Percentiles rank a stretch among this genome's conserved stretches.
Evolutionary conservation across 2,888 invertebrate species (phyloP).

Genomic region (Rapana venosa): DNA sequence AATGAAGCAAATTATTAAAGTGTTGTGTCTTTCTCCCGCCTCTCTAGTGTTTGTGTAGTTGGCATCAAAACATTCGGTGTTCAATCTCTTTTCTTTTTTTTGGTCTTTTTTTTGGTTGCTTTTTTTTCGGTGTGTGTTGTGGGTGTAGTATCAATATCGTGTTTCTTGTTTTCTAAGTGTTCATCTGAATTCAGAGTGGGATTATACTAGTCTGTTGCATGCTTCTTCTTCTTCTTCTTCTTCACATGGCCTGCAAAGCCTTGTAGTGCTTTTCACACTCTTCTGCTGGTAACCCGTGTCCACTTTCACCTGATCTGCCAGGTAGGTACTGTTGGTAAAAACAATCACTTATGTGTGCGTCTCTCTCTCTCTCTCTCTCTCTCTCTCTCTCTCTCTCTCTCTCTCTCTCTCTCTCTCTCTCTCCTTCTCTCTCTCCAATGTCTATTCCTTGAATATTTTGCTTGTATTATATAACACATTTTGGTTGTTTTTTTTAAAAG

Average conservation of each 20-base stretch:
- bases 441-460: no score
- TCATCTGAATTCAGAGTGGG: conserved; percentile 4
- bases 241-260: not conserved
- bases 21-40: not conserved
- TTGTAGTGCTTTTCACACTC: not conserved
- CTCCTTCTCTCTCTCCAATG: not conserved
- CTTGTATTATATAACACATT: no score
- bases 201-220: conserved; percentile 15
- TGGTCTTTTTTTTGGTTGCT: not conserved
- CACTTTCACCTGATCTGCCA: not conserved
- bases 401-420: not conserved
- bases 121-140: not conserved
- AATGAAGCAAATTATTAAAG: not conserved
- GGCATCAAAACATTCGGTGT: not conserved
- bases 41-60: conserved; percentile 28
- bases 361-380: not conserved
- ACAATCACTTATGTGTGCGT: not conserved
- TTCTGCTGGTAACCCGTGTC: not conserved
- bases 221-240: conserved; percentile 14
- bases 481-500: no score
- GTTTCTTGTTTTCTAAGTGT: not conserved
- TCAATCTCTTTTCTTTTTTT: not conserved
- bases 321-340: not conserved
- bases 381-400: not conserved
- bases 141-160: conserved; percentile 13